Base-by-base conservation (phyloP, 2,888 invertebrate genomes). In the Lordiphosa andalusiaca region DNA sequence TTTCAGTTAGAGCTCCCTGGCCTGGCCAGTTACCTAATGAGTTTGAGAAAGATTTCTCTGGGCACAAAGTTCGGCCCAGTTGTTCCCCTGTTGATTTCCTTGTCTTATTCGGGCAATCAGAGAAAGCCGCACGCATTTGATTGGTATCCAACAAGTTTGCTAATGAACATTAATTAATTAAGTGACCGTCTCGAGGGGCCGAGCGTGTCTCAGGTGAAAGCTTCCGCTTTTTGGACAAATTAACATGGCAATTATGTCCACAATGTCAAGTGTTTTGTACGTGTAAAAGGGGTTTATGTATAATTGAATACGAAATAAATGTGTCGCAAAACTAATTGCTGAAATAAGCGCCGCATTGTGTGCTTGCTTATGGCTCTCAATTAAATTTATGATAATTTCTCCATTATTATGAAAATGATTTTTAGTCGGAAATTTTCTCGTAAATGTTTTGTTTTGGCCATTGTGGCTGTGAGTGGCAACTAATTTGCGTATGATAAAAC, bases 111-210 rank as follows among this genome's bases (percentile, higher is more conserved):
- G 21, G 56, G 69, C 82, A 77, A 77, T 81, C 82, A 77, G 60
- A 63, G 53, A 55, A 30, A 41, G 37, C 52, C 41, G 59, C 53
- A 54, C 52, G 70, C 80, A 55, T 81, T 77, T 81, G 82, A 81
- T 74, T 67, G 77, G 82, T 71, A 58, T 60, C 81, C 69, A 57
- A 58, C 61, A 69, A 61, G 57, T 54, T 48, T 62, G 59, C 63
- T 81, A 81, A 77, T 81, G 81, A 77, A 72, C 81, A 76, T 76
- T 77, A 77, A 77, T 77, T 77, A 77, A 77, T 77, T 77, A 77
- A 53, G 65, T 54, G 13, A 25, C 35, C 54, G 53, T 51, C 67
- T 55, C 38, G 39, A 51, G 51, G 48, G 56, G 48, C 40, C 42
- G 55, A 56, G 69, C 62, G 72, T 73, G 66, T 61, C 54, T 36